These are phyloP conservation scores for Istiophorus platypterus DNA, from an alignment of 2,113 vertebrate genomes.

Conservation along the genomic window DNA sequence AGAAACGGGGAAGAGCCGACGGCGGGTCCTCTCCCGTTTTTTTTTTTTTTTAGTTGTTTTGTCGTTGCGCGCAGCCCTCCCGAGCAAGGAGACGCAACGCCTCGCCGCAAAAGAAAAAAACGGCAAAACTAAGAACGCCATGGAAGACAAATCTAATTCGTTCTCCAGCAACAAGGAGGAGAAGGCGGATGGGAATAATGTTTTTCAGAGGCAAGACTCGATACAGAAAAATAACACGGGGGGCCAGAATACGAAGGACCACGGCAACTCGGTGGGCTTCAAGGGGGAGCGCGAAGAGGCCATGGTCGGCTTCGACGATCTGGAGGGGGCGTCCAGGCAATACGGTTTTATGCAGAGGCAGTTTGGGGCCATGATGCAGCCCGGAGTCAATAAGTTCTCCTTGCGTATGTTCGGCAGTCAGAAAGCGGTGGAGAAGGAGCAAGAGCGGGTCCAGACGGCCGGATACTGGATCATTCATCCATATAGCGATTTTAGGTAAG, in stretches of 20 bases:
- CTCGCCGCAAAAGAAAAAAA: constrained; percentile 40
- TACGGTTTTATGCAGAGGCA: constrained; percentile 97
- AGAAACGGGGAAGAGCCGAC: constrained; percentile 78
- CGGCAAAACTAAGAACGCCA: constrained; percentile 73
- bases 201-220: constrained; percentile 86
- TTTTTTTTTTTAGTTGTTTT: too few species aligned
- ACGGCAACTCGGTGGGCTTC: constrained; percentile 95
- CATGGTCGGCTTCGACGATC: constrained; percentile 90
- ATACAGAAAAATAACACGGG: constrained; percentile 86
- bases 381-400: constrained; percentile 99
- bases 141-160: constrained; percentile 94
- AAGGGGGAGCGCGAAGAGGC: constrained; percentile 93
- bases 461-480: constrained; percentile 99
- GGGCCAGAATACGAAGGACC: constrained; percentile 90
- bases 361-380: constrained; percentile 98
- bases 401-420: constrained; percentile 99
- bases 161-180: constrained; percentile 93
- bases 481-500: constrained; percentile 99
- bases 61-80: constrained; percentile 70
- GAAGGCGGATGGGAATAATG: constrained; percentile 87
- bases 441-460: constrained; percentile 98
- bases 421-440: constrained; percentile 99
- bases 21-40: constrained; percentile 76
- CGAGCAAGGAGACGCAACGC: constrained; percentile 72
- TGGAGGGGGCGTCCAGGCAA: constrained; percentile 88